Percentiles rank a stretch among this genome's conserved stretches.
These are phyloP conservation scores for Butorides virescens DNA, from an alignment of 2,113 vertebrate genomes.

Conservation along the genomic window DNA sequence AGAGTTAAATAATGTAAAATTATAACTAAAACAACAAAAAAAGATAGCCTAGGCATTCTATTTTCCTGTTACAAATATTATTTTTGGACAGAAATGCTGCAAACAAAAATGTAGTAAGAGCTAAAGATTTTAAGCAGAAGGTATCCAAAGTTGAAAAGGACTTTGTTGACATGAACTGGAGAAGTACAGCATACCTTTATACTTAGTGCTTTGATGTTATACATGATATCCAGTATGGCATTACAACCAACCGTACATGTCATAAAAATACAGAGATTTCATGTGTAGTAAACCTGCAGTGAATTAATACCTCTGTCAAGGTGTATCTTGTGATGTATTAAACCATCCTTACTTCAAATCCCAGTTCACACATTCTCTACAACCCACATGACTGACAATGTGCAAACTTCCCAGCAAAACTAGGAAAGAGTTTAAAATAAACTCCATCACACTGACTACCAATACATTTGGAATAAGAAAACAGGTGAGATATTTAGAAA, in stretches of 20 bases:
- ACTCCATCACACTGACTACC: not conserved
- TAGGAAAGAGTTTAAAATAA: not conserved
- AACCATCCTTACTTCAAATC: not conserved
- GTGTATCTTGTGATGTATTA: not conserved
- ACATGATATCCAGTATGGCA: not conserved
- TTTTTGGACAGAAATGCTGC: constrained; percentile 41
- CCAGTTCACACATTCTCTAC: not conserved
- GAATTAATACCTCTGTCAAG: constrained; percentile 35
- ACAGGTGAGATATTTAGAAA: not conserved
- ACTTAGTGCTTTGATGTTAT: constrained; percentile 25
- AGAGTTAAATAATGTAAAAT: constrained; percentile 4
- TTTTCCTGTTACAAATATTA: constrained; percentile 18
- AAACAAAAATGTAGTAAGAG: not conserved
- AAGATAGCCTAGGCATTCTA: not conserved
- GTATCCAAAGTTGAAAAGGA: not conserved
- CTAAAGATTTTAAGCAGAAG: not conserved
- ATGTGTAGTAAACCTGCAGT: not conserved
- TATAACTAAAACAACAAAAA: not conserved
- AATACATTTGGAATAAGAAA: constrained; percentile 19
- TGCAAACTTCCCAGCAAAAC: not conserved
- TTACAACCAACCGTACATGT: not conserved
- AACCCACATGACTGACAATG: not conserved
- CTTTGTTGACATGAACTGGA: not conserved
- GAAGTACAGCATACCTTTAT: constrained; percentile 14
- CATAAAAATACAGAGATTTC: constrained; percentile 11